These are phyloP conservation scores for Drosophila hamatofila DNA, from an alignment of 2,888 invertebrate species.

Conservation along the genomic window DNA sequence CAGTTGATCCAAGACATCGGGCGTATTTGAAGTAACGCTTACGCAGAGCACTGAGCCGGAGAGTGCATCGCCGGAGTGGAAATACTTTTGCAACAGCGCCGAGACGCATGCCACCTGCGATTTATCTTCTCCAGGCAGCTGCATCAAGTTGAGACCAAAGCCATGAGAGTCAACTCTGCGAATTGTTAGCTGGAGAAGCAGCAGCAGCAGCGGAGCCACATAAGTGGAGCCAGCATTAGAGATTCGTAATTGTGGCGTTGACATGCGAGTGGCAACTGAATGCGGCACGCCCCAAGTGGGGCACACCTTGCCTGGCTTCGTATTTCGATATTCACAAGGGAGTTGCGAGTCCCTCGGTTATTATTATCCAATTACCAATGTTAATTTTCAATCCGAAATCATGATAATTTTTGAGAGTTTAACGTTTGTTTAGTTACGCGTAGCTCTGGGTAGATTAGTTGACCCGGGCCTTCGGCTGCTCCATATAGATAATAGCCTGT, in stretches of 20 bases:
- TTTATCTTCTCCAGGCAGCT: constrained; percentile 52
- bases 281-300: constrained; percentile 41
- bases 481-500: constrained; percentile 13
- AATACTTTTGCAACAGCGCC: constrained; percentile 78
- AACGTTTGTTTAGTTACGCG: constrained; percentile 12
- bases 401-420: constrained; percentile 7
- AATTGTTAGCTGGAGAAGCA: constrained; percentile 29
- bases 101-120: constrained; percentile 64
- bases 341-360: constrained; percentile 35
- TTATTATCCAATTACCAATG: constrained; percentile 71
- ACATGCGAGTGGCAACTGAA: constrained; percentile 62
- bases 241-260: constrained; percentile 33
- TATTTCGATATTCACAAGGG: constrained; percentile 44
- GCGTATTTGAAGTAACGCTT: constrained; percentile 53
- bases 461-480: not conserved
- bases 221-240: constrained; percentile 11
- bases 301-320: constrained; percentile 34
- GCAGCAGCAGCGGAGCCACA: constrained; percentile 22
- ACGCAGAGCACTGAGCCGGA: constrained; percentile 78
- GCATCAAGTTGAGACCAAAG: constrained; percentile 71
- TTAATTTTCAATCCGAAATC: constrained; percentile 54
- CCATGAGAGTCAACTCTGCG: constrained; percentile 22
- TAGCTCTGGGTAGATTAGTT: not conserved
- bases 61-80: constrained; percentile 71
- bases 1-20: constrained; percentile 65